Conservation (phyloP, 2,888 invertebrate genomes). For the Hesperia comma region DNA sequence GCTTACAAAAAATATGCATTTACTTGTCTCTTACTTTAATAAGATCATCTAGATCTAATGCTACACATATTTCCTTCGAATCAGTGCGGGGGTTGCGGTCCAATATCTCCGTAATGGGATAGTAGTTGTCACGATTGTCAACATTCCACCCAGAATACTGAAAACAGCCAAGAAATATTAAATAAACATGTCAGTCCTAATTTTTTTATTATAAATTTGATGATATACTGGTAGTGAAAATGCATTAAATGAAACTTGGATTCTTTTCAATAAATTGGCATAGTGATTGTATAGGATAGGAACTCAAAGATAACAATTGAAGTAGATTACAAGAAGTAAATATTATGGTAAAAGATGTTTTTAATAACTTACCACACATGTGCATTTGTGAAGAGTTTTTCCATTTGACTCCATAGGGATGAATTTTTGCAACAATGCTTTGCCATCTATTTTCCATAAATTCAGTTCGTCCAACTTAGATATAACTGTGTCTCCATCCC, state of each 20-base stretch:
- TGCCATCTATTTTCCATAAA: slow-evolving; percentile 88
- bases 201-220: too few species aligned
- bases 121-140: slow-evolving; percentile 84
- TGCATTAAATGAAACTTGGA: too few species aligned
- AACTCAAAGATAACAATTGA: too few species aligned
- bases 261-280: too few species aligned
- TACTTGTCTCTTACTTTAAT: slow-evolving; percentile 83
- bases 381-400: slow-evolving; percentile 84
- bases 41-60: slow-evolving; percentile 81
- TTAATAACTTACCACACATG: slow-evolving; percentile 82
- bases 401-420: slow-evolving; percentile 85
- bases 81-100: slow-evolving; percentile 80
- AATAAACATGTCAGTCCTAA: too few species aligned
- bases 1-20: slow-evolving; percentile 67
- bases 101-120: slow-evolving; percentile 83
- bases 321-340: too few species aligned
- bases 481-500: slow-evolving; percentile 82
- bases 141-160: slow-evolving; percentile 86
- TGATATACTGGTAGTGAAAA: too few species aligned
- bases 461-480: slow-evolving; percentile 83
- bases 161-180: slow-evolving; percentile 48
- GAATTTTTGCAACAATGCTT: slow-evolving; percentile 87
- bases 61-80: slow-evolving; percentile 83
- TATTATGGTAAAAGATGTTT: too few species aligned
- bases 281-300: too few species aligned